Evolutionary conservation across 2,797 vertebrate genomes (phyloP).

Genomic region (Channa striata): DNA sequence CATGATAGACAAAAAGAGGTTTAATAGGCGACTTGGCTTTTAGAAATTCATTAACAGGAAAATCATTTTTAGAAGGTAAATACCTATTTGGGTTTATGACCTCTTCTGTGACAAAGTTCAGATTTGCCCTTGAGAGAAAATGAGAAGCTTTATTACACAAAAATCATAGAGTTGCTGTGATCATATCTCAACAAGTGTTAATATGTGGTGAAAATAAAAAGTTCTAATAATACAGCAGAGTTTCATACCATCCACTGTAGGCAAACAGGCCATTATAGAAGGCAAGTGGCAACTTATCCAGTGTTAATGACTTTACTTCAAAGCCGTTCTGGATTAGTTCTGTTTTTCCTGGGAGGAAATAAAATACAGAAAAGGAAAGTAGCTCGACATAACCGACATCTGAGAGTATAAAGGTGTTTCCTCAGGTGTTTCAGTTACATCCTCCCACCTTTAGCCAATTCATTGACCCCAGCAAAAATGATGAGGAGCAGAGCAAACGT

Average conservation of each 20-base stretch:
- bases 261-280: conserved; percentile 94
- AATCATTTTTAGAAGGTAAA: neutral
- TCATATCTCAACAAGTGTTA: neutral
- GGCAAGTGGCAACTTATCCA: conserved; percentile 89
- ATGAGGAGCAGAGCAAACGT: conserved; percentile 84
- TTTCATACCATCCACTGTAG: conserved; percentile 90
- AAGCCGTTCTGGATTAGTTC: conserved; percentile 90
- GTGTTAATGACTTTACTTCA: conserved; percentile 75
- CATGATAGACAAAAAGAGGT: neutral
- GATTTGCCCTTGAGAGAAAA: conserved; percentile 86
- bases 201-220: no score
- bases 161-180: no score
- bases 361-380: neutral
- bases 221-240: no score
- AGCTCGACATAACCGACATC: neutral
- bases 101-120: conserved; percentile 91
- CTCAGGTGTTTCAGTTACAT: no score
- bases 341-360: conserved; percentile 81
- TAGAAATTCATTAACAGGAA: neutral
- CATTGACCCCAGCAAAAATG: conserved; percentile 84
- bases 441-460: conserved; percentile 79
- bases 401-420: no score
- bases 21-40: neutral
- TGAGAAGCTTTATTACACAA: neutral
- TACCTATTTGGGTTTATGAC: conserved; percentile 92